Percentiles rank a stretch among this genome's conserved stretches.
These are phyloP conservation scores for Podarcis raffonei DNA, from an alignment of 2,113 vertebrate genomes.

Conservation along the genomic window DNA sequence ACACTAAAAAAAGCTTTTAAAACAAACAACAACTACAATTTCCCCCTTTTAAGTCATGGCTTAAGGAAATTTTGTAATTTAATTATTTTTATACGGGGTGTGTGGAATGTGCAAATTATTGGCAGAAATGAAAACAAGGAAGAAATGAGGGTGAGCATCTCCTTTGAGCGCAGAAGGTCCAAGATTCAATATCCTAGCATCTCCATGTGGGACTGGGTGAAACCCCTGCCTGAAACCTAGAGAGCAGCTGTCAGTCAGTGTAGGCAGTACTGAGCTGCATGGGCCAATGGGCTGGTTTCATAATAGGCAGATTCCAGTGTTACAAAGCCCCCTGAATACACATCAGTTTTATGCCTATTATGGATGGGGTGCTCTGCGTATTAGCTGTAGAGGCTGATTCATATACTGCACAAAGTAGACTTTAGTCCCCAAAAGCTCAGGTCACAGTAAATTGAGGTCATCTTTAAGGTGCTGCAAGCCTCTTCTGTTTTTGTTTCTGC, in stretches of 20 bases:
- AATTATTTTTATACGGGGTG: background rate
- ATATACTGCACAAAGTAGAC: background rate
- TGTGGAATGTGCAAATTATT: too few species aligned
- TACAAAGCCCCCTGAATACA: background rate
- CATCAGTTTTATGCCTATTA: background rate
- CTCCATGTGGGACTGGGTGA: too few species aligned
- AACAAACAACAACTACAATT: background rate
- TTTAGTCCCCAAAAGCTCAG: background rate
- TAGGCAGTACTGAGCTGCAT: too few species aligned
- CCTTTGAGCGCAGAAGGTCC: too few species aligned
- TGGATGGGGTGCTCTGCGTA: background rate
- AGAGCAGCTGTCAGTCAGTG: too few species aligned
- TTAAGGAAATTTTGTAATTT: background rate
- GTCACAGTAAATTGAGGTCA: background rate
- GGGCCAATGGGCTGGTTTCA: too few species aligned
- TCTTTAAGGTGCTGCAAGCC: background rate
- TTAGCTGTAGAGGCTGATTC: background rate
- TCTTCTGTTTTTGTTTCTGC: background rate
- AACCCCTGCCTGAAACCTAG: too few species aligned
- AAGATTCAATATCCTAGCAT: too few species aligned
- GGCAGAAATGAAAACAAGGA: background rate
- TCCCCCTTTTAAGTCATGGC: background rate
- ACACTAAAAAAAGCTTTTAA: background rate
- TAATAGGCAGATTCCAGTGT: background rate
- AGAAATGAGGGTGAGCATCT: too few species aligned